These are phyloP conservation scores for Magallana ariakensis DNA, from an alignment of 1,140 invertebrate species.

Conservation along the genomic window DNA sequence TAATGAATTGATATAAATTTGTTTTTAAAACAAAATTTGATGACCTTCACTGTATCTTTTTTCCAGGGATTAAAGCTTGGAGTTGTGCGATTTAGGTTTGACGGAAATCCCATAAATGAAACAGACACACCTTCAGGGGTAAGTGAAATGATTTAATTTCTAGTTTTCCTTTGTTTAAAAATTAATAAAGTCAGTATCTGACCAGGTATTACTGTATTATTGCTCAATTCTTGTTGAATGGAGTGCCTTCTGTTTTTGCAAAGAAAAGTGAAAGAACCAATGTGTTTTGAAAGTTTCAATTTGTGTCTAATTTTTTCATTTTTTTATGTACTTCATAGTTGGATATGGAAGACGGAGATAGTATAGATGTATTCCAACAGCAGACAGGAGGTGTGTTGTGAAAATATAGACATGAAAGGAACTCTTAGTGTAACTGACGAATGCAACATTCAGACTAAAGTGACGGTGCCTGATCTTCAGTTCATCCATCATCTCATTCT, in stretches of 20 bases:
- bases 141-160: constrained; percentile 49
- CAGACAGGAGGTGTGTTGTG: constrained; percentile 87
- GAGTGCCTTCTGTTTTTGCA: no score
- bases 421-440: not conserved
- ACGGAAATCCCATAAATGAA: constrained; percentile 96
- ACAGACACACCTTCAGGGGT: constrained; percentile 88
- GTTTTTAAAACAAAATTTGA: no score
- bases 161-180: not conserved
- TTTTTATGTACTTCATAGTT: constrained; percentile 79
- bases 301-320: constrained; percentile 13
- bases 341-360: constrained; percentile 97
- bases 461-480: constrained; percentile 20
- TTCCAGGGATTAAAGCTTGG: constrained; percentile 83
- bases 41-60: not conserved
- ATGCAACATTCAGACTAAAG: constrained; percentile 6
- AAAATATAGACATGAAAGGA: constrained; percentile 22
- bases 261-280: no score
- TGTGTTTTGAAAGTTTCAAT: no score
- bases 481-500: constrained; percentile 6
- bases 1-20: no score
- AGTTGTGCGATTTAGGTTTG: constrained; percentile 92
- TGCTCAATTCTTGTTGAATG: not conserved
- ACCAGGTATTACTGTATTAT: no score
- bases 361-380: constrained; percentile 97
- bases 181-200: not conserved